Base-by-base conservation (phyloP, 2,888 invertebrate genomes). In the Furcula furcula region DNA sequence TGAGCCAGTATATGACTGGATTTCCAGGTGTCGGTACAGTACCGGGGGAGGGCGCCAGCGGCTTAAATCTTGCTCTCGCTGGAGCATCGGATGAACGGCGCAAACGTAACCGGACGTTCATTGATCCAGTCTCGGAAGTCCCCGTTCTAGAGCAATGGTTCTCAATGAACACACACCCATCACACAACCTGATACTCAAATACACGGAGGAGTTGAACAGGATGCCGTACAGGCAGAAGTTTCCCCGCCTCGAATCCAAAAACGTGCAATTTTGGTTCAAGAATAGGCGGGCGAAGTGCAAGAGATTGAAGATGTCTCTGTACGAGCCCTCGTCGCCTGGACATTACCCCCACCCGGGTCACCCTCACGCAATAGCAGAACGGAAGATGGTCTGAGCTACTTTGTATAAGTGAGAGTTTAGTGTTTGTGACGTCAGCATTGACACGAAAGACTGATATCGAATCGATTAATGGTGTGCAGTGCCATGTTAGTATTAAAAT, bases 261-360 rank as follows among this genome's bases (percentile, higher is more conserved):
- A 99, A 99, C 76, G 98, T 99, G 53, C 99, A 99, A 84, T 98
- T 99, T 79, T 99, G 99, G 99, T 99, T 98, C 87, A 98, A 98
- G 82, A 99, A 99, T 76, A 94, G 99, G 25, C 92, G 99, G 37
- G 99, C 99, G 57, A 99, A 99, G 86, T 98, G 98, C 82, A 99
- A 99, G 89, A 92, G 99, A 40, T 90, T 98, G 68, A 96, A 97
- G 83, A 96, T 96, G 95, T 95, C 96, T 0, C 81, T 96, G 25
- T 96, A 95, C 69, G 96, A 96, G 67, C 92, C 91, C 23, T 91
- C 92, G 32, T 90, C 92, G n/a, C 90, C 92, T 1, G 91, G 92
- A 18, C 91, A 91, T 55, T 92, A 91, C 56, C 61, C 82, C 1
- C 91, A 91, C 48, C 91, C 91, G 22, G 90, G 81, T 2, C 88